Conservation (phyloP, 2,888 invertebrate species). For the Neoaliturus tenellus region DNA sequence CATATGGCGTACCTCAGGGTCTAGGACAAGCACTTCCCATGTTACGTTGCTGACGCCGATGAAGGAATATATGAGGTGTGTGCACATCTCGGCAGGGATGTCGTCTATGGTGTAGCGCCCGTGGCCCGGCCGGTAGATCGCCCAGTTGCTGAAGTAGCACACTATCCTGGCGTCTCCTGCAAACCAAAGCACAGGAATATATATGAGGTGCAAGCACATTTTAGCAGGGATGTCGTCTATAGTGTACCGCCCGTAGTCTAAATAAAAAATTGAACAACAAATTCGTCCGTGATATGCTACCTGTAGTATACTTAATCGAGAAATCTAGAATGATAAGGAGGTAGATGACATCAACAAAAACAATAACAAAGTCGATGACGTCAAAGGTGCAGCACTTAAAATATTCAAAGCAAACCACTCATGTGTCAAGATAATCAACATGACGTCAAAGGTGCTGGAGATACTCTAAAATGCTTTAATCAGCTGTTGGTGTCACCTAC, state of each 20-base stretch:
- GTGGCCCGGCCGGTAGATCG: constrained; percentile 87
- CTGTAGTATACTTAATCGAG: too few relatives aligned
- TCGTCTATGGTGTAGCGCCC: constrained; percentile 91
- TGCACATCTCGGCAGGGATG: constrained; percentile 88
- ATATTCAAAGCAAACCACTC: too few relatives aligned
- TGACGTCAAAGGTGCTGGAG: too few relatives aligned
- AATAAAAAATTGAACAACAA: too few relatives aligned
- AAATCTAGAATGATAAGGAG: too few relatives aligned
- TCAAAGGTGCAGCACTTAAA: too few relatives aligned
- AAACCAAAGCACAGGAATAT: constrained; percentile 71
- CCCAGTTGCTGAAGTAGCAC: constrained; percentile 89
- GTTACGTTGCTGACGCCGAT: constrained; percentile 88
- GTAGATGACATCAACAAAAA: too few relatives aligned
- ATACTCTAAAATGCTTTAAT: too few relatives aligned
- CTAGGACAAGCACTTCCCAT: constrained; percentile 87
- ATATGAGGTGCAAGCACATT: constrained; percentile 90
- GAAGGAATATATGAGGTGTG: constrained; percentile 92
- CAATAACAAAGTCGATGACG: too few relatives aligned
- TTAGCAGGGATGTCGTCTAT: constrained; percentile 90
- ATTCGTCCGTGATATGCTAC: too few relatives aligned
- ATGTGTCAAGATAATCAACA: too few relatives aligned
- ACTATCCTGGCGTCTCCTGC: constrained; percentile 72
- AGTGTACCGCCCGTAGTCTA: constrained; percentile 90
- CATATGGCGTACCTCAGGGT: constrained; percentile 83
- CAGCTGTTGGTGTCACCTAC: too few relatives aligned